Evolutionary conservation across 2,797 vertebrate species (phyloP), one percentile per base, ranked within the genome.

Genomic region (Crypturellus tataupa): DNA sequence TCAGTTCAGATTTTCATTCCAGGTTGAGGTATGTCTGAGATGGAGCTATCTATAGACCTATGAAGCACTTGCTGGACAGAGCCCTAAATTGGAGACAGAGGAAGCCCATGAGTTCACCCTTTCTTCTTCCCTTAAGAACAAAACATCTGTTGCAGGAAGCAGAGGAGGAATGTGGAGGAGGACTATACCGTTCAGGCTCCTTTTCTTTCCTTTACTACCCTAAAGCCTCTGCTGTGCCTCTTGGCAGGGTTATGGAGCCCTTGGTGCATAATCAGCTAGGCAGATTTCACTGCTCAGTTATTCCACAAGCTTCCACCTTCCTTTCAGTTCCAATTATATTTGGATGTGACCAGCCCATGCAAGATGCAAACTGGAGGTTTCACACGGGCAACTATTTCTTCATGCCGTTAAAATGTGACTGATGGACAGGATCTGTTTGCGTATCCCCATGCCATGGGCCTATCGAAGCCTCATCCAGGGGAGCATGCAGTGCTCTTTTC

Each of bases 381-480:
- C 6, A 10, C 20, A n/a, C 29, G 8, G 0, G 12, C 3, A 8
- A 40, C 55, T 64, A 19, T 33, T 80, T 37, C 56, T 40, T 69
- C 2, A 0, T 14, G 68, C 55, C 1, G 0, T 27, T 33, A 29
- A n/a, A 77, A 16, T 0, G 0, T 23, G 63, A 63, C 3, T 51
- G 42, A 67, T 0, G 8, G 31, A 3, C 55, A 42, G 12, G 7
- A 29, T 44, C 73, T 23, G 24, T 6, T 29, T 29, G 12, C 2
- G 2, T 18, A 42, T 35, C 70, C 82, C 79, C 2, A 2, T 40
- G 20, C 37, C 59, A 2, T 4, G 9, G 6, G 40, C 65, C 53
- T 76, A 3, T 1, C 25, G 67, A 29, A 20, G 37, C 5, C 9
- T 49, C 5, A 0, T 46, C 42, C 1, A 0, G 12, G 35, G 15